phyloP scores from a whole-genome alignment of 2,113 vertebrate genomes.

The Vulpes vulpes region DNA sequence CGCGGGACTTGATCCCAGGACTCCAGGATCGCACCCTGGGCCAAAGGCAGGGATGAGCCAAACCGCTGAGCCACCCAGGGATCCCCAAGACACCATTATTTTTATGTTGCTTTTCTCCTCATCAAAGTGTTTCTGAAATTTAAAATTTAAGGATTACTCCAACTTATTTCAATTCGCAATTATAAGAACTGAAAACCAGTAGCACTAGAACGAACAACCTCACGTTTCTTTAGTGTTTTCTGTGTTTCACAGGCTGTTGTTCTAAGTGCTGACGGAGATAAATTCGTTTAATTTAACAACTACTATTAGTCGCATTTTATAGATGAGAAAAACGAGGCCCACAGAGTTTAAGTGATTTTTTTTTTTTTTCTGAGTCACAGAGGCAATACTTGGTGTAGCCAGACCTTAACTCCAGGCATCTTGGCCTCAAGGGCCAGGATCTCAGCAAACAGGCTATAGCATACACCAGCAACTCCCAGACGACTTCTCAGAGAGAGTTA shows the following conservation, averaged over 20 bases:
- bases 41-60: too few relatives aligned
- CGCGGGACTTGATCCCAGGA: too few relatives aligned
- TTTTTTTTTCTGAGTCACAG: constrained; percentile 7
- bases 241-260: background rate
- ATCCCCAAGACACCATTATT: background rate
- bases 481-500: background rate
- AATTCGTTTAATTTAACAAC: background rate
- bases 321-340: background rate
- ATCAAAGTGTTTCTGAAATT: background rate
- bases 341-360: background rate
- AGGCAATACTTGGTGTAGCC: background rate
- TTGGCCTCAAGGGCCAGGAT: background rate
- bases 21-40: too few relatives aligned
- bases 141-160: background rate
- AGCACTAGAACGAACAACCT: background rate
- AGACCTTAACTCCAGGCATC: background rate
- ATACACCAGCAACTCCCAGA: background rate
- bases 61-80: too few relatives aligned
- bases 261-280: background rate
- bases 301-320: background rate
- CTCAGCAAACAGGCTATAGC: background rate
- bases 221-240: background rate
- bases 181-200: background rate
- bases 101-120: background rate
- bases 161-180: background rate